Evolutionary conservation across 1,140 invertebrate genomes (phyloP), one percentile per base, ranked within the genome.

Genomic region (Sycophaga agraensis): DNA sequence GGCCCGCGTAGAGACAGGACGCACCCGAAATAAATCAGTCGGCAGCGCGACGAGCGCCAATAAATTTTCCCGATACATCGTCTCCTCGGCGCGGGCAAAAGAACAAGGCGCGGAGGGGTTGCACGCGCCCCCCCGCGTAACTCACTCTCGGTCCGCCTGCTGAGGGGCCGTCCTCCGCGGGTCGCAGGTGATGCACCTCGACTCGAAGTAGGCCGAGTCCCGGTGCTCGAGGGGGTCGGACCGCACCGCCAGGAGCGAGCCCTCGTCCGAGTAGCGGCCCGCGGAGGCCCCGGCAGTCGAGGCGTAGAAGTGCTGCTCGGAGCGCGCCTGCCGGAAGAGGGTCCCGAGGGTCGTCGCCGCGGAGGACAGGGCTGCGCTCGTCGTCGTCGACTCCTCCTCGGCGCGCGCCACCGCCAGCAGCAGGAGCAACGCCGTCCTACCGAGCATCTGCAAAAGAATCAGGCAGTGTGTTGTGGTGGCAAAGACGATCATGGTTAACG

Each of bases 171-270:
- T 66, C 65, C 74, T 76, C 56, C 58, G 69, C 7, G 71, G 71
- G 62, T 75, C 75, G 51, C 75, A 77, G 60, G 75, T 77, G 66
- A 77, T 75, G 62, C 75, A 77, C 40, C 75, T 70, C 57, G 72
- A 73, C 66, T 77, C 73, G 58, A 71, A 77, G 64, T 77, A 77
- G 40, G 74, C 71, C 26, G 72, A 69, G 60, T 77, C 75, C 19
- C 75, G 66, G 26, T 73, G 73, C 49, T 75, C 73, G 45, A 71
- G 40, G 7, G 70, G 68, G 17, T 73, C 71, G 7, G 22, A 42
- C 59, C 73, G 69, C 28, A 4, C 16, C n/a, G n/a, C n/a, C n/a
- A n/a, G n/a, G n/a, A 6, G 17, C 5, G 2, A 16, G 67, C 66
- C 70, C 60, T 71, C 74, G 53, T 68, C 63, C 34, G 58, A 66